Base-by-base conservation (phyloP, 2,113 vertebrate species). In the Montifringilla adamsi region DNA sequence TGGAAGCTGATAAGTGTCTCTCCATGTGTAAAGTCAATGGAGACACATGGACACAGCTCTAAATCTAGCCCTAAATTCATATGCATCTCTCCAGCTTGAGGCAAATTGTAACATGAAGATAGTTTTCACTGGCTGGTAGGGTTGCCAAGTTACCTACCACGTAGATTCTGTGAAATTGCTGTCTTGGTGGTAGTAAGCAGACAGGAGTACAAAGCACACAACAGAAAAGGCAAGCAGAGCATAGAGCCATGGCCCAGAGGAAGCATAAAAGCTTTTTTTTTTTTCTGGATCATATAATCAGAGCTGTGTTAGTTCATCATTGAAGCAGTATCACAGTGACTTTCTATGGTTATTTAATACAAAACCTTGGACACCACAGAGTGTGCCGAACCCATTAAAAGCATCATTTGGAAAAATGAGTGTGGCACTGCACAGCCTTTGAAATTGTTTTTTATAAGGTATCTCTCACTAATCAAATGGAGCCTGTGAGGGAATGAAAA, bases 361-460 rank as follows among this genome's bases (percentile, higher is more conserved):
- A 94, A 96, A 98, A 92, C 68, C 49, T 70, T 81, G 87, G 94
- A 84, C 69, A 84, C 74, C 70, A 78, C 0, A 33, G 81, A 69
- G 81, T 62, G 56, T 87, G 79, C 68, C 58, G 41, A 95, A 93
- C 33, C 67, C 89, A 96, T 97, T 97, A 97, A 94, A 96, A 90
- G 55, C 70, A 93, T 89, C 95, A 85, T 90, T 97, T 96, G 89
- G 88, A 95, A 97, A 96, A 97, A 96, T 58, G 60, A 96, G 47
- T 49, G 49, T 94, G 84, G 56, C 49, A 60, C 39, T 53, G 49
- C 35, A 78, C 52, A 69, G 79, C 49, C 41, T 96, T 96, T 94
- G 87, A 97, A 97, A 95, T 88, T 87, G 86, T 77, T 95, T 97
- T 94, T 92, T 67, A 30, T 95, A 91, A 93, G 44, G 96, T 97